Evolutionary conservation across 1,140 invertebrate genomes (phyloP), one percentile per base, ranked within the genome.

Genomic region (Tenebrio molitor): DNA sequence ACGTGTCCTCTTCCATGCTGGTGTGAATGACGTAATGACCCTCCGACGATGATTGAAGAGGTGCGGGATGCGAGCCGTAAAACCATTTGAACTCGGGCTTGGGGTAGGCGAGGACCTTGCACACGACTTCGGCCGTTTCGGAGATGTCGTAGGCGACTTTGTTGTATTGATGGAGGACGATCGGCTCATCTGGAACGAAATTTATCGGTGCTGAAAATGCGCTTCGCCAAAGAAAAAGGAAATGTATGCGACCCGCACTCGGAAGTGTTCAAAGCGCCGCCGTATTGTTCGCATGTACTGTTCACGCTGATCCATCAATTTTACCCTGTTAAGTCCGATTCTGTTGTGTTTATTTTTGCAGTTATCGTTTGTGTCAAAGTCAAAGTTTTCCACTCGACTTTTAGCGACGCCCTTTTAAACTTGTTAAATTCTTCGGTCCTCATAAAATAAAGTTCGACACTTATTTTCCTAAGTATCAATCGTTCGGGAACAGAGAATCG

Each of bases 51-150:
- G 90, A 90, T 69, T 91, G 88, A 6, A 94, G 82, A 0, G 91
- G 90, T 0, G 91, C 89, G 0, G 86, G 84, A 78, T 93, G 93
- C 0, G 88, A 89, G 3, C 89, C 91, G 74, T 90, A 95, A 73
- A 89, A 94, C 95, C 95, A 97, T 76, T 96, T 93, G 82, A 97
- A 97, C 78, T 94, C 93, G 0, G 95, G 95, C 78, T 93, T 92
- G 0, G 95, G 96, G 84, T 95, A 97, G 0, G 95, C 94, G 81
- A 96, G 93, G 1, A 97, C 94, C 79, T 92, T 90, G 82, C 96
- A 97, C 1, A 91, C 87, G 6, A 97, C 91, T 81, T 94, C 90
- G 0, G 95, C 95, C 0, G 89, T 92, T 80, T 97, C 94, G 7
- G 88, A 85, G 1, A 95, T 80, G 81, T 96, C 94, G 75, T 91